Evolutionary conservation across 64 coral and sea anemone species (phyloP).

Genomic region (Montipora efflorescens): DNA sequence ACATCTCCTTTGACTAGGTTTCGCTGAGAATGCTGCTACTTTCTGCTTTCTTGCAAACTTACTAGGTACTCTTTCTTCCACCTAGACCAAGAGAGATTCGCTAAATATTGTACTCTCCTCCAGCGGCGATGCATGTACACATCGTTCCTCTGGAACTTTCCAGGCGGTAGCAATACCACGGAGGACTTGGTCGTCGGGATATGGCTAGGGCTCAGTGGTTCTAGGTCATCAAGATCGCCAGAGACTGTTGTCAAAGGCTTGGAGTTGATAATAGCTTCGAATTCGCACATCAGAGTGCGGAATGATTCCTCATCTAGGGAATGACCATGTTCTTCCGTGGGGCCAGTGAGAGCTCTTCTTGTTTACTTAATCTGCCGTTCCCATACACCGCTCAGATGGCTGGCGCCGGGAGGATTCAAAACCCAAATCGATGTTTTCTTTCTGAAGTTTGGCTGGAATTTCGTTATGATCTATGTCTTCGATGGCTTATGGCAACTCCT

Average conservation of each 20-base stretch:
- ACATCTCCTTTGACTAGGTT: not conserved
- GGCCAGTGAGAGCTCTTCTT: not conserved
- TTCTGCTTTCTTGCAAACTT: not conserved
- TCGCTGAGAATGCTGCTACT: not conserved
- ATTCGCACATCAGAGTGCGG: conserved; percentile 14
- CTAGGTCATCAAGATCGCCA: not conserved
- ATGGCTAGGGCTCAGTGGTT: conserved; percentile 8
- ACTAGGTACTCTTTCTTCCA: not conserved
- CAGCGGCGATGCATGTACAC: not conserved
- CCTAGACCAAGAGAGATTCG: not conserved
- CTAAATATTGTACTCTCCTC: not conserved
- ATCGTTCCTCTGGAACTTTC: not conserved
- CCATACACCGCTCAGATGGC: not conserved
- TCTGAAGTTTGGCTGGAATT: not conserved
- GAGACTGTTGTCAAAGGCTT: not conserved
- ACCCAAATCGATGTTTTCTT: not conserved
- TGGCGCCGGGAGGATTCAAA: not conserved
- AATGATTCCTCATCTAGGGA: conserved; percentile 9
- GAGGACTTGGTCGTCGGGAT: conserved; percentile 3
- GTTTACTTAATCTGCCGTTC: not conserved
- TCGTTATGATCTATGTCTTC: not conserved
- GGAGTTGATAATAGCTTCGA: conserved; percentile 31
- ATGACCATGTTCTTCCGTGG: conserved; percentile 12
- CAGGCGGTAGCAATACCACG: not conserved
- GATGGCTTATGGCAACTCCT: too few species aligned